Evolutionary conservation across 2,888 invertebrate genomes (phyloP).

Genomic region (Myopa tessellatipennis): DNA sequence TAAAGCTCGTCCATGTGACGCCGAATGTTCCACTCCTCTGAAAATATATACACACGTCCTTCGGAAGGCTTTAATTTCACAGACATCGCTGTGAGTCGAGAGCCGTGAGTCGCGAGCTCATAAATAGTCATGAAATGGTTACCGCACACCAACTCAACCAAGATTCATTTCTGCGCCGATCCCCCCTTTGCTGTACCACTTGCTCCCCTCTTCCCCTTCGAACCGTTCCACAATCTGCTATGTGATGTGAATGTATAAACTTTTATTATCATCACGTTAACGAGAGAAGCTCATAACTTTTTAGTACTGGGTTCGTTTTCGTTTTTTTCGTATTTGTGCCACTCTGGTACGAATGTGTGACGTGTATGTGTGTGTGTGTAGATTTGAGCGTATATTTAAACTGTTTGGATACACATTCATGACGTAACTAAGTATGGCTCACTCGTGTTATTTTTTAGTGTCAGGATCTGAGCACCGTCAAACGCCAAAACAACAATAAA

Average conservation of each 20-base stretch:
- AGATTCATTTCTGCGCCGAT: too few relatives aligned
- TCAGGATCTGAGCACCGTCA: too few relatives aligned
- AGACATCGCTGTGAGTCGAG: too few relatives aligned
- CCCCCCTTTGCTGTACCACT: too few relatives aligned
- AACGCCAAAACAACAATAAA: too few relatives aligned
- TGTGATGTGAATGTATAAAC: not conserved
- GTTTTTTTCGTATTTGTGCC: not conserved
- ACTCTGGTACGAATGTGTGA: not conserved
- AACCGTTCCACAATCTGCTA: not conserved
- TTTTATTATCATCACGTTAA: constrained; percentile 12
- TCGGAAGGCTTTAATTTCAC: too few relatives aligned
- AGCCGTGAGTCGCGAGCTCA: not conserved
- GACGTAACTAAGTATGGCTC: not conserved
- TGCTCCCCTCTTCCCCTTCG: not conserved
- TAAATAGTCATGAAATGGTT: constrained; percentile 17
- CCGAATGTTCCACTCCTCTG: too few relatives aligned
- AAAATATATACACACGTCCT: too few relatives aligned
- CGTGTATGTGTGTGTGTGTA: constrained; percentile 7
- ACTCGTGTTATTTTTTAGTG: too few relatives aligned
- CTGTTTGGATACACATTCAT: not conserved
- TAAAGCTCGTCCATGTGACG: too few relatives aligned
- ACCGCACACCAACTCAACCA: not conserved
- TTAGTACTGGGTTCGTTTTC: not conserved
- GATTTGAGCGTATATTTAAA: constrained; percentile 4
- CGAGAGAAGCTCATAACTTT: constrained; percentile 22